Conservation (phyloP, 64 coral and sea anemone genomes). For the Pocillopora damicornis region DNA sequence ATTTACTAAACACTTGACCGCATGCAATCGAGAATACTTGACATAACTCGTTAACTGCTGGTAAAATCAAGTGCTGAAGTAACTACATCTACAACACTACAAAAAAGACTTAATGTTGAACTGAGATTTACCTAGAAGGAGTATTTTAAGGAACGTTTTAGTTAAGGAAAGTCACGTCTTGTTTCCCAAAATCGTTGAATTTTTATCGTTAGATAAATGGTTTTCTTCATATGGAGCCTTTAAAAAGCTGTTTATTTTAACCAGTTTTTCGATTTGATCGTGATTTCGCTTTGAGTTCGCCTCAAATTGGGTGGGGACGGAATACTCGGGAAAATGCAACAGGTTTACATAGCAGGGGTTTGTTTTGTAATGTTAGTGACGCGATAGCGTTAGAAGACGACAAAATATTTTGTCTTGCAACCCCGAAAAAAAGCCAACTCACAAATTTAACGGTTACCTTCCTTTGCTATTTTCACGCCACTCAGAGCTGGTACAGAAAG, state of each 20-base stretch:
- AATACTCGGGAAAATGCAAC: background rate
- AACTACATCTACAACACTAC: background rate
- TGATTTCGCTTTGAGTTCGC: background rate
- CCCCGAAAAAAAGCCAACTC: background rate
- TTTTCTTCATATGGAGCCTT: background rate
- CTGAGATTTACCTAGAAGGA: background rate
- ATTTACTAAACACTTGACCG: background rate
- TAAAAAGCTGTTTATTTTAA: background rate
- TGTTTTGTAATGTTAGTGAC: background rate
- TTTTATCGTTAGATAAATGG: background rate
- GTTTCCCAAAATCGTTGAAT: background rate
- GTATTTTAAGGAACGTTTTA: background rate
- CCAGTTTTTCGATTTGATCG: background rate
- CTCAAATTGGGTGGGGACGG: background rate
- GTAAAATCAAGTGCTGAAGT: background rate
- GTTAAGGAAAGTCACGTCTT: background rate
- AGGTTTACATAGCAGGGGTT: slow-evolving; percentile 13
- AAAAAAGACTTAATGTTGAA: background rate
- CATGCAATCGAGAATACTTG: background rate
- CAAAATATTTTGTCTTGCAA: background rate
- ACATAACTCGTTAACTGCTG: background rate
- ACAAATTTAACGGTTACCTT: background rate
- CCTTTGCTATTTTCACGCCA: background rate
- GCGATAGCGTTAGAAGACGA: background rate
- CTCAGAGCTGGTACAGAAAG: background rate